Evolutionary conservation across 2,888 invertebrate genomes (phyloP), one percentile per base, ranked within the genome.

Genomic region (Hypolimnas misippus): DNA sequence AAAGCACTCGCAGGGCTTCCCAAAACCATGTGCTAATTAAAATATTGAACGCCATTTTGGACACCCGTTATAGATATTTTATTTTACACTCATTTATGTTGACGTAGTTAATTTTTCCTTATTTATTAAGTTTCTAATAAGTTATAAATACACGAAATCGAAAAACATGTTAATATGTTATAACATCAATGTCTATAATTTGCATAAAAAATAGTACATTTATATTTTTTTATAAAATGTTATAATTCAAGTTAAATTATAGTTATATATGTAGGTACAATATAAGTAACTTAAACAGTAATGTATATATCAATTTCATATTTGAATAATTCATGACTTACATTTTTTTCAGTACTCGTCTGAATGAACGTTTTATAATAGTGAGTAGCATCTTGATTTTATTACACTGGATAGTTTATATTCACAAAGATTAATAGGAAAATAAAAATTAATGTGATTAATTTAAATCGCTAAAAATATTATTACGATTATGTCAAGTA

Each of bases 271-370:
- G n/a, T n/a, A n/a, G n/a, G n/a, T n/a, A n/a, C n/a, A n/a, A n/a
- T n/a, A n/a, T n/a, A n/a, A n/a, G n/a, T n/a, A n/a, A n/a, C n/a
- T n/a, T n/a, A n/a, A n/a, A n/a, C n/a, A n/a, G n/a, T n/a, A n/a
- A n/a, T n/a, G n/a, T n/a, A n/a, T n/a, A n/a, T n/a, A n/a, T n/a
- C n/a, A n/a, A n/a, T n/a, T n/a, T n/a, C n/a, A n/a, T n/a, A n/a
- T n/a, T 38, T n/a, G 12, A 12, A 21, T 21, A 19, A n/a, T 12
- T 5, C 10, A 19, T 12, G 4, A 19, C 5, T 89, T 67, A 89
- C 89, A 87, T 77, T 73, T 76, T 82, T 40, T 62, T 79, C 29
- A 87, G 65, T 8, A 87, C 60, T 68, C 81, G 81, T 72, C 84
- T 81, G 58, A 87, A 76, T 7, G 81, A 78, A 57, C 72, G 63